Evolutionary conservation across 1,140 invertebrate genomes (phyloP).

Genomic region (Brachionus plicatilis): DNA sequence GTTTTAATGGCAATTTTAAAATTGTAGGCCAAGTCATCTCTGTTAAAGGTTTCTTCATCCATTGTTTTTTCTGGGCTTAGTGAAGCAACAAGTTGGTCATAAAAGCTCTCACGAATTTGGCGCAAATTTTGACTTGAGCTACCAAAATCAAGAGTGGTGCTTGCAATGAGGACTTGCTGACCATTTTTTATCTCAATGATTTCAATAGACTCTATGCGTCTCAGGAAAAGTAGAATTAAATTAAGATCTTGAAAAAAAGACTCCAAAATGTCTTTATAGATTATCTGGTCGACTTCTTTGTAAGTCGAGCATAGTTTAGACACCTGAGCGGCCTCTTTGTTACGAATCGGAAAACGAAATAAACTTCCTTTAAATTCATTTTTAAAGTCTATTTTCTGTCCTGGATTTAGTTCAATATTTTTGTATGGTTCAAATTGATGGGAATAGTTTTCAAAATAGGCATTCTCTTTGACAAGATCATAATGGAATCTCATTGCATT

Average conservation of each 20-base stretch:
- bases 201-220: constrained; percentile 41
- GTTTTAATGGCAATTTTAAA: background rate
- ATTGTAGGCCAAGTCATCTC: background rate
- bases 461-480: background rate
- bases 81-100: background rate
- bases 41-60: background rate
- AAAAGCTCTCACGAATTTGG: background rate
- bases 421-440: constrained; percentile 33
- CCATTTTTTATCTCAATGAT: constrained; percentile 12
- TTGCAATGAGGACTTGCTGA: background rate
- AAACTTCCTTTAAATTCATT: constrained; percentile 41
- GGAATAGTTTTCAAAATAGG: background rate
- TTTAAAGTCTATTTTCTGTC: background rate
- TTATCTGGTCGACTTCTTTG: constrained; percentile 39
- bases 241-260: constrained; percentile 40
- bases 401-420: background rate
- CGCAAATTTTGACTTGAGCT: constrained; percentile 3
- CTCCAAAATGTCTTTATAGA: background rate
- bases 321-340: constrained; percentile 42
- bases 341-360: constrained; percentile 42
- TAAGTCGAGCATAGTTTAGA: constrained; percentile 6
- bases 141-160: background rate
- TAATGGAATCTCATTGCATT: background rate
- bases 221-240: constrained; percentile 41
- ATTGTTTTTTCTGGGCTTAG: background rate